These are phyloP conservation scores for Sylvia borin DNA, from an alignment of 2,797 vertebrate genomes.

Conservation along the genomic window DNA sequence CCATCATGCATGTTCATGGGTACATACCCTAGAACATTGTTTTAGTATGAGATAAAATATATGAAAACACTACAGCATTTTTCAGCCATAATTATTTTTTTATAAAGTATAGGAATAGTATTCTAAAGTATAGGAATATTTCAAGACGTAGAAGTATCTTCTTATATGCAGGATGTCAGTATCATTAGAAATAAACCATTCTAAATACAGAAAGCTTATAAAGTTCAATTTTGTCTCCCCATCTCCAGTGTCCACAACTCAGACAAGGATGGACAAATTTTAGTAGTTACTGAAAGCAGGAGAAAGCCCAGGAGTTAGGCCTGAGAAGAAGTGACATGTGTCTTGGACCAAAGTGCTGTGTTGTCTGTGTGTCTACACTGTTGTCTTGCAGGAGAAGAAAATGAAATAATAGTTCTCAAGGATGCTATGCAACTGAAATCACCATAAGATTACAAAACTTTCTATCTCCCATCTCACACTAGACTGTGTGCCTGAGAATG, in stretches of 20 bases:
- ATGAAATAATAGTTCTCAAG: background rate
- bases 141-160: background rate
- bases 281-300: background rate
- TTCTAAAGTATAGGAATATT: background rate
- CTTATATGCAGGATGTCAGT: background rate
- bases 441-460: background rate
- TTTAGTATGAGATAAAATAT: background rate
- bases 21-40: background rate
- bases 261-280: background rate
- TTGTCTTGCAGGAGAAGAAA: background rate
- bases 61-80: background rate
- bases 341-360: background rate
- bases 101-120: background rate
- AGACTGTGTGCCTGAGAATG: background rate
- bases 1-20: background rate
- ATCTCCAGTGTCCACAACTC: background rate
- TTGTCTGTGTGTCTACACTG: background rate
- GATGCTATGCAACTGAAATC: background rate
- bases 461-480: background rate
- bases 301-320: background rate
- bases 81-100: background rate
- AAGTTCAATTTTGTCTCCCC: background rate
- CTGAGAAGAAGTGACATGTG: background rate
- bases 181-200: background rate
- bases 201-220: background rate